Base-by-base conservation (phyloP, 23 tunicate species). In the Styela plicata region DNA sequence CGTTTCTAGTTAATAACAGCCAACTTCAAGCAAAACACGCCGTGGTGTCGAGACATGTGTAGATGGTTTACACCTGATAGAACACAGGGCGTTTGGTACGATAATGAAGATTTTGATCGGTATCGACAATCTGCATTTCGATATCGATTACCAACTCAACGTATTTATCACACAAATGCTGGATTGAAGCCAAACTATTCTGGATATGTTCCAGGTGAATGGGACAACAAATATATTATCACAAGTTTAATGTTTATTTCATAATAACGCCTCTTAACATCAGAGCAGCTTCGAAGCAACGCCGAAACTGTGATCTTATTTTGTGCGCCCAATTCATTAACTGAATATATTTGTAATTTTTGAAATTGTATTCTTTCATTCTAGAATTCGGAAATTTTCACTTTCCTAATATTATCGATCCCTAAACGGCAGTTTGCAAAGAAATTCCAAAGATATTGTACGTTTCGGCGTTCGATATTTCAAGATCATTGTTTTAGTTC, bases 31-130 rank as follows among this genome's bases (percentile, higher is more conserved):
- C 97, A 91, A 86, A 53, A 82, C 73, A 91, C 97, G 0, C 97
- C 97, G 63, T 91, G 97, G 97, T 91, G 97, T 34, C 75, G 97
- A 31, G 97, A 91, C 52, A 91, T 91, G 97, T 86, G 85, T 33
- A 79, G 97, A 1, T 91, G 97, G 97, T 91, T 91, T 75, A 91
- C 97, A 31, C 97, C 97, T n/a, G 97, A 91, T 69, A 86, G 87
- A 2, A 71, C 35, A 1, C 87, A 83, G 30, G 97, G 97, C 28
- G 89, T 86, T 18, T 91, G 97, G 97, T 85, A 82, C 44, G 97
- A 86, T 63, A 79, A 86, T 24, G 84, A 84, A 67, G 89, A 90
- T 52, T 37, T 70, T 61, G 97, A 91, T 70, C 75, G 87, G 19
- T 86, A 85, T 74, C 84, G 97, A 24, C 75, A 76, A 25, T 76